Percentiles rank a stretch among this genome's conserved stretches.
Evolutionary conservation across 2,797 vertebrate genomes (phyloP).

Genomic region (Sebastes itinus): DNA sequence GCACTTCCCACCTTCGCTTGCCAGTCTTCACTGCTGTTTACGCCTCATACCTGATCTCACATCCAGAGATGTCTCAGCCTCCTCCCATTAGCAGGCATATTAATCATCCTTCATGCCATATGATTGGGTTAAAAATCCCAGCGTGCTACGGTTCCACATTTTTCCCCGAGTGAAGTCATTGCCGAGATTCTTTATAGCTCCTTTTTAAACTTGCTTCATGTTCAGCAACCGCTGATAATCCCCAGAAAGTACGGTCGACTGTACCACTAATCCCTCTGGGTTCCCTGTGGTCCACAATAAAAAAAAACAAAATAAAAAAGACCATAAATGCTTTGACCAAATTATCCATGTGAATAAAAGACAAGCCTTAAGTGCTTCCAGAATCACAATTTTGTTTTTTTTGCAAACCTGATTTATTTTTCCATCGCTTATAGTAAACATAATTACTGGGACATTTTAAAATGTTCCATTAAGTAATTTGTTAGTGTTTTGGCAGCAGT

Average conservation of each 20-base stretch:
- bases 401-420: conserved; percentile 1
- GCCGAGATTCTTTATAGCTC: background rate
- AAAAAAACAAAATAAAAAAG: background rate
- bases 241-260: background rate
- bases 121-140: conserved; percentile 58
- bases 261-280: background rate
- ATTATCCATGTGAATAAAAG: conserved; percentile 16
- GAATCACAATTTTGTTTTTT: conserved; percentile 6
- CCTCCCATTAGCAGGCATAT: conserved; percentile 72
- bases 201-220: conserved; percentile 14
- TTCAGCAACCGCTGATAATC: conserved; percentile 10
- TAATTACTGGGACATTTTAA: background rate
- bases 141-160: background rate
- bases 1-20: conserved; percentile 53
- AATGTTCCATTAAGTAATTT: conserved; percentile 19
- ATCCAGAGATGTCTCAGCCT: conserved; percentile 50
- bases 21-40: conserved; percentile 45
- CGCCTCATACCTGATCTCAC: conserved; percentile 49
- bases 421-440: background rate
- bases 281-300: background rate
- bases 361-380: background rate
- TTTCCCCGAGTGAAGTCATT: background rate
- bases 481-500: background rate
- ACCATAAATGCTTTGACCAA: conserved; percentile 7
- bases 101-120: conserved; percentile 71